Conservation (phyloP, 2,797 vertebrate species). For the Holocentrus rufus region DNA sequence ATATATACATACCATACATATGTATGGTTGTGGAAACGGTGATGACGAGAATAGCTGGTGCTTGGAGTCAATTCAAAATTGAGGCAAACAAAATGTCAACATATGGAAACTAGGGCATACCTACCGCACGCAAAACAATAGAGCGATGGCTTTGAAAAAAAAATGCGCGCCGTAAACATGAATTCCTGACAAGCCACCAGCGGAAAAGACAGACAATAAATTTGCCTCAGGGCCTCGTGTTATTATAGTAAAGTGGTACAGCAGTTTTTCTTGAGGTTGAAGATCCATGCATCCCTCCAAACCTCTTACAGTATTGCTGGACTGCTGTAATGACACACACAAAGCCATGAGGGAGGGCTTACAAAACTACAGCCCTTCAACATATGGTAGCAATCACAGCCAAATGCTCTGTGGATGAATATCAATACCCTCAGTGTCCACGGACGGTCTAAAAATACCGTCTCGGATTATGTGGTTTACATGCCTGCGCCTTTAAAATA, state of each 20-base stretch:
- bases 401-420: slow-evolving; percentile 39
- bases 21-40: slow-evolving; percentile 6
- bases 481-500: slow-evolving; percentile 11
- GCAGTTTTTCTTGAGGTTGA: slow-evolving; percentile 53
- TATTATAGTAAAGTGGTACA: slow-evolving; percentile 32
- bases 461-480: slow-evolving; percentile 25
- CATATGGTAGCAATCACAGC: slow-evolving; percentile 64
- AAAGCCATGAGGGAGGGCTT: slow-evolving; percentile 8
- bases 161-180: slow-evolving; percentile 35
- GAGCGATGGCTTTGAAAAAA: slow-evolving; percentile 10
- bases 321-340: slow-evolving; percentile 36
- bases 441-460: slow-evolving; percentile 44
- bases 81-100: slow-evolving; percentile 17
- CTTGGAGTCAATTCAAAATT: slow-evolving; percentile 16
- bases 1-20: slow-evolving; percentile 13
- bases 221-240: background rate
- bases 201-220: slow-evolving; percentile 42
- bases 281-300: slow-evolving; percentile 23
- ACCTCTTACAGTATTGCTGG: slow-evolving; percentile 26
- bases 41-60: slow-evolving; percentile 16
- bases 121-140: slow-evolving; percentile 23
- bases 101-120: slow-evolving; percentile 8
- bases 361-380: slow-evolving; percentile 42
- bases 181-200: slow-evolving; percentile 38
- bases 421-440: slow-evolving; percentile 50